Conservation (phyloP, 2,797 vertebrate species). For the Lagodon rhomboides region DNA sequence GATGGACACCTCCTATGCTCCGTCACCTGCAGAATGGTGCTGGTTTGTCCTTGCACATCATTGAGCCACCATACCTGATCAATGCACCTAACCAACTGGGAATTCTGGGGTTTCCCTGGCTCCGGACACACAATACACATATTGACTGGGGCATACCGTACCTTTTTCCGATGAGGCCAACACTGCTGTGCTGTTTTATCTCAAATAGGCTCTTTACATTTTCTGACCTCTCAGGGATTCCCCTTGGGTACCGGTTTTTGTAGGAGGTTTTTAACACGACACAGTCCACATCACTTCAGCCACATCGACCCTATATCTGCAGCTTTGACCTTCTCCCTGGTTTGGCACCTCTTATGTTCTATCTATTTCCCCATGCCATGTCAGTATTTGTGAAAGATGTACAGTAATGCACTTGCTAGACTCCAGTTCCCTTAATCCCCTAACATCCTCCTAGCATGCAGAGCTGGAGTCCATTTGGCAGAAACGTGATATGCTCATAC, state of each 20-base stretch:
- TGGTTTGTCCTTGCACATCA: not conserved
- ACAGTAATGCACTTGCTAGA: slow-evolving; percentile 27
- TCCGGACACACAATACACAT: not conserved
- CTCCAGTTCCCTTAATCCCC: slow-evolving; percentile 36
- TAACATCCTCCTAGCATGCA: slow-evolving; percentile 12
- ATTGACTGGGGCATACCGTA: not conserved
- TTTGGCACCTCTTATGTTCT: not conserved
- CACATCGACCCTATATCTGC: not conserved
- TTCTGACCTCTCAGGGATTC: not conserved
- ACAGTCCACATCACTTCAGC: not conserved
- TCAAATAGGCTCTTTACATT: not conserved
- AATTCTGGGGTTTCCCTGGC: not conserved
- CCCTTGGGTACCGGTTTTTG: not conserved
- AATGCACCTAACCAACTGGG: not conserved
- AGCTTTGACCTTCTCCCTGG: too few species aligned
- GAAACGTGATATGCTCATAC: not conserved
- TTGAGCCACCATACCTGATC: not conserved
- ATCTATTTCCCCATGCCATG: slow-evolving; percentile 15
- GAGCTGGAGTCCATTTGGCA: slow-evolving; percentile 27
- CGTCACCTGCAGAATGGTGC: not conserved
- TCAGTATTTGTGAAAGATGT: slow-evolving; percentile 30
- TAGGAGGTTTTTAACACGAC: not conserved
- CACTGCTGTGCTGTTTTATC: not conserved
- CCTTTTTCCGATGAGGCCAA: too few species aligned
- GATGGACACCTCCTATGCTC: not conserved